Evolutionary conservation across 2,888 invertebrate genomes (phyloP), one percentile per base, ranked within the genome.

Genomic region (Apamea sordens): DNA sequence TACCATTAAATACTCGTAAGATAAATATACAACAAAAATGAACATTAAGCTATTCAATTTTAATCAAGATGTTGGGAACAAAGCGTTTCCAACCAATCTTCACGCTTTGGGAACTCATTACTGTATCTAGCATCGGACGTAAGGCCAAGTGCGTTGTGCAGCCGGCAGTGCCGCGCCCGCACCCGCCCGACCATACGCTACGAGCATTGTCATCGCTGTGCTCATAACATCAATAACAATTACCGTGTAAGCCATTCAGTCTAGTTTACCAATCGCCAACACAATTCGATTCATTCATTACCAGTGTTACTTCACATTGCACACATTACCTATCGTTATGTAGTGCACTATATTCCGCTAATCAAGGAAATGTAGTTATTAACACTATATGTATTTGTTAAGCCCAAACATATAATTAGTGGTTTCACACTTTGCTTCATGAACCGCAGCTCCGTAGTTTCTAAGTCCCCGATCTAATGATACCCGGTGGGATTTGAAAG

Each of bases 51-150:
- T 88, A 91, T 93, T 92, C 89, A 93, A 91, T 91, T 92, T 83
- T 89, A 88, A 93, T 93, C 93, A 91, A 90, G 92, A 93, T 93
- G 86, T 86, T 79, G 79, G 81, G 88, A 89, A 93, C 93, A 93
- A 93, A 93, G 93, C 90, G 90, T 89, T 91, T 92, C 90, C 89
- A 90, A 90, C 91, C 74, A 92, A 91, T 86, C 90, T 89, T 88
- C 88, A 86, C 83, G 88, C 89, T 91, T 93, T 93, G 93, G 90
- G 92, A 93, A 93, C 89, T 90, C 89, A 90, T 91, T 92, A 88
- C 80, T 80, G 87, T 90, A 47, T 91, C 90, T 91, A 77, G 78
- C 87, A 90, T 88, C 88, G 80, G 75, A 73, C 71, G 80, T 90
- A 90, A 93, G 91, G 92, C 90, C 91, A 90, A 87, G 88, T 89